Base-by-base conservation (phyloP, 2,113 vertebrate species). In the Taurulus bubalis region DNA sequence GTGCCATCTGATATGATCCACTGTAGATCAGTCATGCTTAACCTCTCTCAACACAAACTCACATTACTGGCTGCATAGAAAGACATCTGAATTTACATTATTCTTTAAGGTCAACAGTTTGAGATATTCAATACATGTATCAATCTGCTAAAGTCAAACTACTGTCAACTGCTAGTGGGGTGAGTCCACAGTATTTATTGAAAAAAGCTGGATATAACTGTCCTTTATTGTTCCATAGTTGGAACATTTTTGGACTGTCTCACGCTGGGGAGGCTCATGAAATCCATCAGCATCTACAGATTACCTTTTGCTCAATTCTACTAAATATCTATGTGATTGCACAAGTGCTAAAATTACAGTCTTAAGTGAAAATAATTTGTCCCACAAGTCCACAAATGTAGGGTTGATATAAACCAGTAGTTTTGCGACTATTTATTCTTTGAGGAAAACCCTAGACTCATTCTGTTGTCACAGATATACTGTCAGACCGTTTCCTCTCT, bases 201-300 rank as follows among this genome's bases (percentile, higher is more conserved):
- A 26, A 12, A 83, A 38, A 47, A 68, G 0, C 2, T 47, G 42
- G 0, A 6, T 22, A 26, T 3, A 75, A 15, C 1, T 28, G 5
- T 38, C 3, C 15, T 8, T 72, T 8, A 1, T 59, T 40, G 4
- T 77, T 55, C 38, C 28, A 16, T 14, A 26, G 18, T 56, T 71
- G 38, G 20, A 28, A 76, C 73, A 51, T 82, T 77, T n/a, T 77
- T 12, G 36, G 68, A 65, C 68, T 77, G 77, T 82, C 68, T 73
- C 45, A 76, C 75, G 14, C 36, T 38, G 2, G 62, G 26, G 16
- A 78, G 58, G 9, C 36, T 72, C 38, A 58, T 64, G 24, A 38
- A 73, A 78, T 88, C 16, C 64, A 26, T 84, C 72, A 67, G 26
- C 70, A 82, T 22, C 34, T 71, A 22, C 34, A 18, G 68, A 75